phyloP scores from a whole-genome alignment of 2,888 invertebrate genomes.

The Cerastis rubricosa region DNA sequence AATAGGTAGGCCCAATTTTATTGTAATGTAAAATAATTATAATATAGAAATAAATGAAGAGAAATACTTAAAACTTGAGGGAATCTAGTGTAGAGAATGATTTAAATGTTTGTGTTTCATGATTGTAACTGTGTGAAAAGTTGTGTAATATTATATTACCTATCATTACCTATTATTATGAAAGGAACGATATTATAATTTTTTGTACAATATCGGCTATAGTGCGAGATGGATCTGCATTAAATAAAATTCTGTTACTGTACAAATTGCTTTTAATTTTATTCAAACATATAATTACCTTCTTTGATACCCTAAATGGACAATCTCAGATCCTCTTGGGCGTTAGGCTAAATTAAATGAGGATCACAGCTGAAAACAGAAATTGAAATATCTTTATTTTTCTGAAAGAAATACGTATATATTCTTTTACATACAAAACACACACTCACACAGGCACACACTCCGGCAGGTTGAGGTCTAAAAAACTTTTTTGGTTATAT shows the following conservation, averaged over 20 bases:
- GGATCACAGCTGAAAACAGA: slow-evolving; percentile 15
- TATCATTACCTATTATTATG: slow-evolving; percentile 82
- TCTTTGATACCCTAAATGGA: slow-evolving; percentile 3
- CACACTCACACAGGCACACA: neutral
- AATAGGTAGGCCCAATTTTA: slow-evolving; percentile 90
- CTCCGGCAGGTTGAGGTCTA: neutral
- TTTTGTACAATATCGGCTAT: slow-evolving; percentile 90
- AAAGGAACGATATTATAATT: slow-evolving; percentile 87
- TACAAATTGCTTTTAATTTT: slow-evolving; percentile 78
- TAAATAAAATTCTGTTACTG: slow-evolving; percentile 91
- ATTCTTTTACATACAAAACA: neutral
- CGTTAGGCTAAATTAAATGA: slow-evolving; percentile 32
- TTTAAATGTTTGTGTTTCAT: slow-evolving; percentile 89
- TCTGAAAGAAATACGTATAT: neutral
- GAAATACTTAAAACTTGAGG: slow-evolving; percentile 87
- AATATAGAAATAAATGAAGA: slow-evolving; percentile 85
- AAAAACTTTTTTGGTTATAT: neutral
- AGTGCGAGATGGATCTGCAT: slow-evolving; percentile 89
- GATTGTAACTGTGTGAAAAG: slow-evolving; percentile 89
- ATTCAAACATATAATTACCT: slow-evolving; percentile 26
- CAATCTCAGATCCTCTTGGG: slow-evolving; percentile 11
- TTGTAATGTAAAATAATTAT: slow-evolving; percentile 88
- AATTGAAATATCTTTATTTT: neutral
- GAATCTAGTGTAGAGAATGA: slow-evolving; percentile 86
- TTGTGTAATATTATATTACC: slow-evolving; percentile 87